Evolutionary conservation across 2,797 vertebrate species (phyloP).

Genomic region (Protonibea diacanthus): DNA sequence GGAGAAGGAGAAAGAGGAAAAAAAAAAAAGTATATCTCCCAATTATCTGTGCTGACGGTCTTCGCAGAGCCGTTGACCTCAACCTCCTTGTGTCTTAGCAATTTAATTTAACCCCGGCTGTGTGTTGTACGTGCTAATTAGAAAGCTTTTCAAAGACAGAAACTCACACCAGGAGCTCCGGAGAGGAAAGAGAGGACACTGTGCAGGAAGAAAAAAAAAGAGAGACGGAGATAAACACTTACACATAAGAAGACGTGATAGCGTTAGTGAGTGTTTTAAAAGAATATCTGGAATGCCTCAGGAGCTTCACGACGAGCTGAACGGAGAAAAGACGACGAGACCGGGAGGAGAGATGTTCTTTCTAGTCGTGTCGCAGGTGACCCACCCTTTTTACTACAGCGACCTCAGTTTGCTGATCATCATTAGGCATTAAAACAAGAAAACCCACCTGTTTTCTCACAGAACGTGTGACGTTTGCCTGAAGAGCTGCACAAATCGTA

Average conservation of each 20-base stretch:
- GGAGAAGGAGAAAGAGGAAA: background rate
- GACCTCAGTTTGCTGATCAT: slow-evolving; percentile 36
- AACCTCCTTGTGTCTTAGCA: slow-evolving; percentile 81
- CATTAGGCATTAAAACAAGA: background rate
- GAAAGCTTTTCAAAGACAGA: slow-evolving; percentile 83
- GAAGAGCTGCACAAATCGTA: background rate
- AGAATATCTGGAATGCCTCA: slow-evolving; percentile 44
- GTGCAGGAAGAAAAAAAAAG: slow-evolving; percentile 16
- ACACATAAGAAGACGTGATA: slow-evolving; percentile 63
- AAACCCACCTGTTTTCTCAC: rapidly evolving
- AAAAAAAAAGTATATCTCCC: slow-evolving; percentile 56
- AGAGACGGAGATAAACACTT: slow-evolving; percentile 65
- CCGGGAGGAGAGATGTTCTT: background rate
- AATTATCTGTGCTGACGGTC: slow-evolving; percentile 85
- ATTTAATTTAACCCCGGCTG: slow-evolving; percentile 85
- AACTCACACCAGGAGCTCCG: slow-evolving; percentile 61
- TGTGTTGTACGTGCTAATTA: slow-evolving; percentile 82
- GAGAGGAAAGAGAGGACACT: slow-evolving; percentile 10
- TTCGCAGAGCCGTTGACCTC: slow-evolving; percentile 83
- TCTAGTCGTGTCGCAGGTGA: slow-evolving; percentile 1
- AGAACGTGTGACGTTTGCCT: background rate
- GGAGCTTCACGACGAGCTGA: slow-evolving; percentile 31
- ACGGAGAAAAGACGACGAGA: slow-evolving; percentile 24
- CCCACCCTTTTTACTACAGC: background rate
- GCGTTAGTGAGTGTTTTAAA: slow-evolving; percentile 57